phyloP scores from a whole-genome alignment of 64 coral and sea anemone species.

The Montipora efflorescens region DNA sequence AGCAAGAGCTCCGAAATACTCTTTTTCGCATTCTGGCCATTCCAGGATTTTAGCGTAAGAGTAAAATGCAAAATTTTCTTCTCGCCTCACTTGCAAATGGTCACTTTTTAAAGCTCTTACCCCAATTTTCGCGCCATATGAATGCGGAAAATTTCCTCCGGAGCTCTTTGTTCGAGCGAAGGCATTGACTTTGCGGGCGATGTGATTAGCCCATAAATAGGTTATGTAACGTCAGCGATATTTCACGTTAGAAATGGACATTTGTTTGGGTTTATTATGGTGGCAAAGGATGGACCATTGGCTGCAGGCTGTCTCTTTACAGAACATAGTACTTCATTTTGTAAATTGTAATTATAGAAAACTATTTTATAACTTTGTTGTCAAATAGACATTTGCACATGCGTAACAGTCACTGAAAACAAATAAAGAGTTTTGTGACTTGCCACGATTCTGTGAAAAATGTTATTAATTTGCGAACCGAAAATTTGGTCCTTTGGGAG shows the following conservation, averaged over 20 bases:
- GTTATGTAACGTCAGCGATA: neutral
- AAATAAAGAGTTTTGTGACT: constrained; percentile 37
- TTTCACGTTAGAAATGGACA: neutral
- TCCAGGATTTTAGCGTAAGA: too few species aligned
- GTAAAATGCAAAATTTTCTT: too few species aligned
- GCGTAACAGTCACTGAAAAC: constrained; percentile 13
- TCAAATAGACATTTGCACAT: constrained; percentile 33
- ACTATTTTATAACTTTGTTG: neutral
- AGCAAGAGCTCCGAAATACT: too few species aligned
- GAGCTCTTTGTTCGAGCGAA: too few species aligned
- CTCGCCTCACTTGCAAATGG: too few species aligned
- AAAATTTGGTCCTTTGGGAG: too few species aligned
- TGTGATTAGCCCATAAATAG: neutral
- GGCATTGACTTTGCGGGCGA: too few species aligned
- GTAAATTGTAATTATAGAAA: constrained; percentile 22
- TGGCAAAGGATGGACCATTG: neutral
- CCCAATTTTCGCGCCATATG: too few species aligned
- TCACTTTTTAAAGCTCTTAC: too few species aligned
- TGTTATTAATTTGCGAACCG: neutral
- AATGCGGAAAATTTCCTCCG: too few species aligned
- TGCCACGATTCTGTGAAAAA: neutral
- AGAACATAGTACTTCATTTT: neutral
- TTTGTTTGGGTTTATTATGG: neutral
- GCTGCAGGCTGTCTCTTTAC: neutral
- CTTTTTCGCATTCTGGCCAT: too few species aligned